Base-by-base conservation (phyloP, 2,888 invertebrate species). In the Diarsia mendica region DNA sequence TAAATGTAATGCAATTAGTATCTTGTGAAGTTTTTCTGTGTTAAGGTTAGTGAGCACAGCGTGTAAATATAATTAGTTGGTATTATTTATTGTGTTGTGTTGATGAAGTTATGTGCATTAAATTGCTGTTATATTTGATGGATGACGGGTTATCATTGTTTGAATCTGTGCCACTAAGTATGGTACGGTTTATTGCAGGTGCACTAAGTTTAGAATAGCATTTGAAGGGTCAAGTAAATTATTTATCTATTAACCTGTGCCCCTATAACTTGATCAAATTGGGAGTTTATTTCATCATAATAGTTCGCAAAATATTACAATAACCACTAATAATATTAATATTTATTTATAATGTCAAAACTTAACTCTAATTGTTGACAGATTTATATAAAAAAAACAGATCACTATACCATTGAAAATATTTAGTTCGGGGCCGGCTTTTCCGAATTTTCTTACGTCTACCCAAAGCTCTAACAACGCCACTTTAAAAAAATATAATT, bases 11-110 rank as follows among this genome's bases (percentile, higher is more conserved):
- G 58, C 58, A 79, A 87, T 83, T 83, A 81, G 75, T 69, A 28
- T 20, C 67, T 70, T 69, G 69, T 75, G 61, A 71, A 70, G 68
- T 85, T 87, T 84, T 85, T 85, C 83, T 85, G 76, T 85, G 85
- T 80, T 79, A 85, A 83, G 76, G 79, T 82, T 84, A 70, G 46
- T 72, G 48, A 53, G 44, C 66, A 67, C 51, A 44, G 28, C 61
- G 65, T 86, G 76, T 76, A 68, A 60, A 72, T 72, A 75, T 60
- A 73, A 67, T 74, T 48, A 67, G 61, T 51, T 33, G 4, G 33
- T 13, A 53, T 80, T 82, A 71, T 83, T 83, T 72, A 75, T 83
- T 23, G 51, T 76, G n/a, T 58, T 18, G 58, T 61, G 66, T 69
- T 68, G 55, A 82, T 55, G n/a, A 9, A 61, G 60, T 81, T 70